Percentiles rank a stretch among this genome's conserved stretches.
These are phyloP conservation scores for Bucco capensis DNA, from an alignment of 2,113 vertebrate genomes.

Conservation along the genomic window DNA sequence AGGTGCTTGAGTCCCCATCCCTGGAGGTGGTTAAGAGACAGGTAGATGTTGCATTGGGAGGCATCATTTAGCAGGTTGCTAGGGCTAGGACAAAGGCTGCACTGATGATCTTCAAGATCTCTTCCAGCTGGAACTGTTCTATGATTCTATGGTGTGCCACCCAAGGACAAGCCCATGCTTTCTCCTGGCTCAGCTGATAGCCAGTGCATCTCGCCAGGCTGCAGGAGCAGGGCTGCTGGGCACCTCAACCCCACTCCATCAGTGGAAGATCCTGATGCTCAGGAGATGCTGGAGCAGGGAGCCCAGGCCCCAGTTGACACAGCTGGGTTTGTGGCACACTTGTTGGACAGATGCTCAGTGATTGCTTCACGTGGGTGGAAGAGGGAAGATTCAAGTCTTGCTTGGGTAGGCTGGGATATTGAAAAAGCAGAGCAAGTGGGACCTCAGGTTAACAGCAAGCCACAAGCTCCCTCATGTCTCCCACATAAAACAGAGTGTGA, in stretches of 20 bases:
- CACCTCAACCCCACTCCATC: neutral
- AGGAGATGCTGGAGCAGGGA: neutral
- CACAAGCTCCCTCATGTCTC: neutral
- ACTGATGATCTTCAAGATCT: too few relatives aligned
- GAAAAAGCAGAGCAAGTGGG: neutral
- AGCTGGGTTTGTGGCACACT: too few relatives aligned
- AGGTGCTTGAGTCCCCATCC: too few relatives aligned
- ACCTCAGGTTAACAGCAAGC: neutral
- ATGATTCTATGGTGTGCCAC: neutral
- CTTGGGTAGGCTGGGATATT: neutral
- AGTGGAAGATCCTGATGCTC: accelerated
- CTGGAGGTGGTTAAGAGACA: too few relatives aligned
- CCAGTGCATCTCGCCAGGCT: accelerated
- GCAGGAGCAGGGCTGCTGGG: accelerated
- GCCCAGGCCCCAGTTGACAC: accelerated
- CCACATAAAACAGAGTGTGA: neutral
- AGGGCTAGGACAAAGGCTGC: too few relatives aligned
- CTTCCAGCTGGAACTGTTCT: too few relatives aligned
- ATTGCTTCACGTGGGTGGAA: neutral
- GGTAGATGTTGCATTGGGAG: too few relatives aligned
- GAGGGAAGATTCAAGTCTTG: neutral
- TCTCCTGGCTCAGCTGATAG: neutral
- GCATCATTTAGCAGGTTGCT: too few relatives aligned
- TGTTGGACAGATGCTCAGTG: neutral
- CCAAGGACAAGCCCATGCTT: accelerated